phyloP scores from a whole-genome alignment of 2,888 invertebrate species.

The Deilephila porcellus region DNA sequence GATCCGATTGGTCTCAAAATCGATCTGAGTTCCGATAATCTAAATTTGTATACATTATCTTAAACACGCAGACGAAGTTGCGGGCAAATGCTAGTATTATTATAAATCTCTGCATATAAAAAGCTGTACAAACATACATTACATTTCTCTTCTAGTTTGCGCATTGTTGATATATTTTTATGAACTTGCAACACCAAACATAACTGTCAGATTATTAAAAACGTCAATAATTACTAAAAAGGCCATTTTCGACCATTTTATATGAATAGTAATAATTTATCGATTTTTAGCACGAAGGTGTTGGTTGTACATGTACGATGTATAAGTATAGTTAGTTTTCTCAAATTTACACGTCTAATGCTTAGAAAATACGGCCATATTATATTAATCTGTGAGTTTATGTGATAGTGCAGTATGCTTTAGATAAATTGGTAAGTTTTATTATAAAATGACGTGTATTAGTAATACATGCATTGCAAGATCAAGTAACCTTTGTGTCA shows the following conservation, averaged over 20 bases:
- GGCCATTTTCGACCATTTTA: conserved; percentile 68
- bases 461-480: conserved; percentile 12
- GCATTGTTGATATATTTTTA: conserved; percentile 5
- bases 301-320: conserved; percentile 39
- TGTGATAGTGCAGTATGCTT: conserved; percentile 35
- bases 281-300: conserved; percentile 65
- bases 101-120: too few species aligned
- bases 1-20: too few species aligned
- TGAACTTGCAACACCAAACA: conserved; percentile 11
- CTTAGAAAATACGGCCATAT: conserved; percentile 40
- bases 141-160: not conserved
- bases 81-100: too few species aligned
- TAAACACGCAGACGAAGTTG: too few species aligned
- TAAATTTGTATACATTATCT: too few species aligned
- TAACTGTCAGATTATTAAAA: conserved; percentile 38
- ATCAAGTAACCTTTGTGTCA: conserved; percentile 32
- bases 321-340: conserved; percentile 36
- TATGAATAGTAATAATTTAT: conserved; percentile 60
- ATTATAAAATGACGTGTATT: conserved; percentile 70
- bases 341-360: conserved; percentile 30
- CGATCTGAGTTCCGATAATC: too few species aligned
- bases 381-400: conserved; percentile 53
- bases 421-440: conserved; percentile 61
- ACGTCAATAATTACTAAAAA: conserved; percentile 49
- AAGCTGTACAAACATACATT: not conserved